phyloP scores from a whole-genome alignment of 2,888 invertebrate species.

The Phortica okadai region DNA sequence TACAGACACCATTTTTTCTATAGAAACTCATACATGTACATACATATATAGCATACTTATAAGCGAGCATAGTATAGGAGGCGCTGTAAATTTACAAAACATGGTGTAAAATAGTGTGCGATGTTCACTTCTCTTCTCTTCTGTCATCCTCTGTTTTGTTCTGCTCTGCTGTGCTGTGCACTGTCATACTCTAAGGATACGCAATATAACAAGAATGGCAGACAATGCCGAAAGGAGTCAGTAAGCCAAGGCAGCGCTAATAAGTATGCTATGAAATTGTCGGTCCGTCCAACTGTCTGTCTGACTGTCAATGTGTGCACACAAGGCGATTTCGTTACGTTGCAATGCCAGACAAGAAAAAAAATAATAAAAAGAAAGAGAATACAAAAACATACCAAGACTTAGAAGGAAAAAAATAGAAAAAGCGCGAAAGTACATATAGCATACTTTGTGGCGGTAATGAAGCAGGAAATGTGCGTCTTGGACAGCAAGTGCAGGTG shows the following conservation, averaged over 20 bases:
- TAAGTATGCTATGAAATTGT: conserved; percentile 24
- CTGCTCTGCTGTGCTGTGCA: neutral
- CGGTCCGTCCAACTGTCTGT: neutral
- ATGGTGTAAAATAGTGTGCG: conserved; percentile 11
- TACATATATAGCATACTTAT: conserved; percentile 6
- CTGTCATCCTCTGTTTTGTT: no score
- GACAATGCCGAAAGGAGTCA: conserved; percentile 24
- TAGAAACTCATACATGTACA: neutral
- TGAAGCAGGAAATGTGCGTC: conserved; percentile 68
- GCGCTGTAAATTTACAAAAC: conserved; percentile 25
- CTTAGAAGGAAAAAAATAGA: neutral
- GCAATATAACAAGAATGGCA: conserved; percentile 2
- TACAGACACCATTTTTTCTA: conserved; percentile 5
- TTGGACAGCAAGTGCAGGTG: neutral
- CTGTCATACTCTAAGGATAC: neutral
- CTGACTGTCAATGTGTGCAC: no score
- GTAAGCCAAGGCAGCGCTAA: conserved; percentile 28
- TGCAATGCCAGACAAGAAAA: no score
- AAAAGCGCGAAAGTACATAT: conserved; percentile 38
- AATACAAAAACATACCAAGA: no score
- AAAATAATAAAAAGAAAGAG: no score
- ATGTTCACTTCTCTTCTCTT: neutral
- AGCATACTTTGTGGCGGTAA: conserved; percentile 62
- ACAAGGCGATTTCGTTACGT: no score
- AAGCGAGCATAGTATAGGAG: neutral